Evolutionary conservation across 2,113 vertebrate genomes (phyloP), one percentile per base, ranked within the genome.

Genomic region (Thermophis baileyi): DNA sequence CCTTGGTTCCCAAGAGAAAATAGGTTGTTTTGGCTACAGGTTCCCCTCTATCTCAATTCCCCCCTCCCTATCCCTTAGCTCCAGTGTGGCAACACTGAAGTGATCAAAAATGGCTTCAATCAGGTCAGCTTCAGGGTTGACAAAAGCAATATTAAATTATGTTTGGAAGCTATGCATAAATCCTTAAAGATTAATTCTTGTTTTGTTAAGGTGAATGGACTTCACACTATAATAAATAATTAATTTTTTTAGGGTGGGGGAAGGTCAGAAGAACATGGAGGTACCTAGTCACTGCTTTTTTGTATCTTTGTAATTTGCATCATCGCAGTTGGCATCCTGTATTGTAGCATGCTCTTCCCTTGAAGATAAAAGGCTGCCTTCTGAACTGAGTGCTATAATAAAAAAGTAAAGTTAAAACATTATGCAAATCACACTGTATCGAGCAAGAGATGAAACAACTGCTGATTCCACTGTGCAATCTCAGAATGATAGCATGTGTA

Each of bases 401-500:
- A 94, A 25, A 25, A 85, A 91, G 53, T 87, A 87, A 85, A 94
- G 92, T 95, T 97, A 96, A 97, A 97, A 93, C 91, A 94, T 95
- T 96, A 96, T 97, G 95, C 87, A 97, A 97, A 97, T 97, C 81
- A 85, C 60, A 91, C 47, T 91, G 95, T 97, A 95, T 97, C 95
- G 95, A 96, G 92, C 93, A 91, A 91, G 96, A 96, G 92, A 96
- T 96, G 94, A 97, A 97, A 97, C 74, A 94, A 74, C 57, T 87
- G 92, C 87, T 40, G 94, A 94, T 93, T 93, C 91, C 69, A 93
- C 35, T 47, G 50, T 95, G 93, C 94, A 91, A 92, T 93, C 87
- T 46, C 51, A 95, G 89, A 96, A 89, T 88, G 93, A 96, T 90
- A 89, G 94, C 47, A 14, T 49, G 5, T 92, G 93, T 93, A 74